phyloP scores from a whole-genome alignment of 1,140 invertebrate genomes.

The Drosophila hydei region DNA sequence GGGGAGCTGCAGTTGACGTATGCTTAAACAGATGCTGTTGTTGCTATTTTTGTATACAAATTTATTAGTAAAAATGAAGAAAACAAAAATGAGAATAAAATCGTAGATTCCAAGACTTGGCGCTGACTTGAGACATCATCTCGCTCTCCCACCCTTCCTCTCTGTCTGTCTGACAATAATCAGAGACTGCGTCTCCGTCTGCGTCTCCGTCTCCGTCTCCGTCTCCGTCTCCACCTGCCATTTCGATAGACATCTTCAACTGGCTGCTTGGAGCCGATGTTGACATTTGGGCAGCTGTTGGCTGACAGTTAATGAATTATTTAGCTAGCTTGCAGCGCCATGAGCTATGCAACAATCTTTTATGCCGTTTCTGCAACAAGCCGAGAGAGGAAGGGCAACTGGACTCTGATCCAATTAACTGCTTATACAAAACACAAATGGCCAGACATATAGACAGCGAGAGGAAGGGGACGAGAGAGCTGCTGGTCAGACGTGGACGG shows the following conservation, averaged over 20 bases:
- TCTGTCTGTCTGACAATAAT: too few relatives aligned
- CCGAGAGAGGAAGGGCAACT: background rate
- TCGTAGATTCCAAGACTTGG: slow-evolving; percentile 62
- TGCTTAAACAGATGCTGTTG: slow-evolving; percentile 37
- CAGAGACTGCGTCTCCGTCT: too few relatives aligned
- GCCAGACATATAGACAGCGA: slow-evolving; percentile 63
- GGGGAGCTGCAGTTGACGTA: background rate
- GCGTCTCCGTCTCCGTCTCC: too few relatives aligned
- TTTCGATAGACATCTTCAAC: slow-evolving; percentile 16
- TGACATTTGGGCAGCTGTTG: slow-evolving; percentile 60
- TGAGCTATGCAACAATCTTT: slow-evolving; percentile 67
- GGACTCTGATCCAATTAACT: slow-evolving; percentile 82
- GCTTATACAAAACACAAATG: slow-evolving; percentile 82
- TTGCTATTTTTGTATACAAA: slow-evolving; percentile 52
- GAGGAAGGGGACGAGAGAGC: background rate
- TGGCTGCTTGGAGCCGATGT: slow-evolving; percentile 27
- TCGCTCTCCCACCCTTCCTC: background rate
- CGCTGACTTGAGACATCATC: slow-evolving; percentile 26
- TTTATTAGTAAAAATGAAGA: slow-evolving; percentile 63
- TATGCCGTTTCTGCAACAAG: slow-evolving; percentile 35
- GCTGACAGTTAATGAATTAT: slow-evolving; percentile 75
- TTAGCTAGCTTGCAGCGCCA: slow-evolving; percentile 59
- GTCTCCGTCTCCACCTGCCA: background rate
- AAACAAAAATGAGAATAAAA: slow-evolving; percentile 36
- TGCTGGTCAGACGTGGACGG: slow-evolving; percentile 30